Conservation (phyloP, 2,113 vertebrate species). For the Paramormyrops kingsleyae region DNA sequence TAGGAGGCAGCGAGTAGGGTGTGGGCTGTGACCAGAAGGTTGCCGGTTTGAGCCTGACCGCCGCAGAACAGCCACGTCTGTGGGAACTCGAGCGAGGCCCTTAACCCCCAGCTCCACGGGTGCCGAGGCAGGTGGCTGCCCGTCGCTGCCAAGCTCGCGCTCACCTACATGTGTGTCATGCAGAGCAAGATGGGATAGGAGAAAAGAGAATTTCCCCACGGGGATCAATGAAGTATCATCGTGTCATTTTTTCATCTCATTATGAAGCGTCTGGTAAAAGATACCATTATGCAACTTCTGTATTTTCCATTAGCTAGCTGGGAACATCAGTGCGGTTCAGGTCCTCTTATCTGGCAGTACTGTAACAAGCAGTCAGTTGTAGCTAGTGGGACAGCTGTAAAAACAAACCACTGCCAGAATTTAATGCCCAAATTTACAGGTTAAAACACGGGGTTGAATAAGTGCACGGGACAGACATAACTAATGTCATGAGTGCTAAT, state of each 20-base stretch:
- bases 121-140: neutral
- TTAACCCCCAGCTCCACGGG: neutral
- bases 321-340: neutral
- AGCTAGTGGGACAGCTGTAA: neutral
- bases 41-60: neutral
- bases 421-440: neutral
- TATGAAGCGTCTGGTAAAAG: neutral
- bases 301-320: neutral
- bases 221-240: neutral
- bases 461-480: neutral
- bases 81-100: neutral
- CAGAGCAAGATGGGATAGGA: neutral
- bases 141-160: neutral
- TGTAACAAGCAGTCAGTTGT: neutral
- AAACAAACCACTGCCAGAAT: neutral
- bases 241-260: neutral
- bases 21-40: neutral
- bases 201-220: too few species aligned
- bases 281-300: neutral
- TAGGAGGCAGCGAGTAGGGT: neutral
- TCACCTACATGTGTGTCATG: neutral
- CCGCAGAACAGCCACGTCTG: neutral
- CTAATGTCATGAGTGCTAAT: neutral
- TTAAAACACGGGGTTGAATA: neutral
- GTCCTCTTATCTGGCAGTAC: neutral